phyloP scores from a whole-genome alignment of 1,140 invertebrate species.

The Lerema accius region DNA sequence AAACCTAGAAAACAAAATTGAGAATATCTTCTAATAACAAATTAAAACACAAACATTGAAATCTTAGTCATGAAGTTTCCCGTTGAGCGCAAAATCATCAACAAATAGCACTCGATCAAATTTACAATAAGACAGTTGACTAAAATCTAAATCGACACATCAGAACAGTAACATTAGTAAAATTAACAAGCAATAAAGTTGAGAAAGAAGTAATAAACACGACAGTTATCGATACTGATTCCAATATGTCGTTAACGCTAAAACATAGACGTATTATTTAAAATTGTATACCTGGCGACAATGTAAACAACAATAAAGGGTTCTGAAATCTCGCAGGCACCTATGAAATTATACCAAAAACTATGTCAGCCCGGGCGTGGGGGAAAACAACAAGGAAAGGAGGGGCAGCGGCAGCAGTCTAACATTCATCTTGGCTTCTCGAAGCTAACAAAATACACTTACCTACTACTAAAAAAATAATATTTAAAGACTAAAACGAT shows the following conservation, averaged over 20 bases:
- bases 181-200: background rate
- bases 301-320: conserved; percentile 82
- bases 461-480: conserved; percentile 75
- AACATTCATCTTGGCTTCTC: conserved; percentile 81
- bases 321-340: conserved; percentile 78
- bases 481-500: conserved; percentile 67
- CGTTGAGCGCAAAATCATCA: conserved; percentile 18
- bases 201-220: background rate
- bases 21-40: conserved; percentile 22
- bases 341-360: conserved; percentile 79
- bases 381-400: conserved; percentile 71
- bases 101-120: conserved; percentile 1
- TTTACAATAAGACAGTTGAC: conserved; percentile 16
- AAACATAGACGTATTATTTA: conserved; percentile 58
- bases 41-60: conserved; percentile 27
- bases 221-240: conserved; percentile 12
- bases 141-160: conserved; percentile 31
- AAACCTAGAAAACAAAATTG: conserved; percentile 28
- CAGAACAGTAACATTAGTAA: conserved; percentile 6
- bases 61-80: background rate
- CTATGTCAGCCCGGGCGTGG: conserved; percentile 76
- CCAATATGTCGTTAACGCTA: conserved; percentile 34
- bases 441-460: conserved; percentile 82
- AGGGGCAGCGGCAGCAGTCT: conserved; percentile 78
- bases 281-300: conserved; percentile 81